Evolutionary conservation across 2,797 vertebrate genomes (phyloP).

Genomic region (Otolemur crassicaudatus): DNA sequence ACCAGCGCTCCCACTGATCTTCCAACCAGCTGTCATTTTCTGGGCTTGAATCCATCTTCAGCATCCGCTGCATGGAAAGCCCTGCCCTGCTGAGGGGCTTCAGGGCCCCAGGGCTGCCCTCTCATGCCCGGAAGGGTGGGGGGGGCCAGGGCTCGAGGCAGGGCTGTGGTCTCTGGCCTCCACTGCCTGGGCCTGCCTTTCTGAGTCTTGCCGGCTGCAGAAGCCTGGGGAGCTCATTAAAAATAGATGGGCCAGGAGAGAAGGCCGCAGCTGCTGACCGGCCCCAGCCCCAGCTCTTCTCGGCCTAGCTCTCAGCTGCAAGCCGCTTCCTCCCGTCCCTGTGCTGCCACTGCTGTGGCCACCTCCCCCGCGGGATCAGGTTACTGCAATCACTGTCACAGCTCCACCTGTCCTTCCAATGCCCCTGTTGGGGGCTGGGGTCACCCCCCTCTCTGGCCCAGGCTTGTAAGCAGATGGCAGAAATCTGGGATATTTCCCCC

Average conservation of each 20-base stretch:
- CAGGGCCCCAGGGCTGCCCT: slow-evolving; percentile 70
- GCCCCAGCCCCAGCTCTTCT: slow-evolving; percentile 81
- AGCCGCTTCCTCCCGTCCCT: slow-evolving; percentile 62
- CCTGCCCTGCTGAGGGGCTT: slow-evolving; percentile 80
- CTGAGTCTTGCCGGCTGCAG: slow-evolving; percentile 84
- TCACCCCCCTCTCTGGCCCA: slow-evolving; percentile 50
- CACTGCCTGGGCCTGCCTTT: slow-evolving; percentile 80
- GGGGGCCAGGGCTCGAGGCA: slow-evolving; percentile 44
- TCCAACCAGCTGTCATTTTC: slow-evolving; percentile 98
- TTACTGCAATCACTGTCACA: slow-evolving; percentile 70
- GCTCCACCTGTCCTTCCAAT: slow-evolving; percentile 83
- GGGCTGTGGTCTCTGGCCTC: slow-evolving; percentile 61
- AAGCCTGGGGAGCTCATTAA: slow-evolving; percentile 90
- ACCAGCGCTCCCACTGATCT: slow-evolving; percentile 99
- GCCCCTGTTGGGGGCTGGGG: neutral
- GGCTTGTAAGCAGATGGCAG: slow-evolving; percentile 68
- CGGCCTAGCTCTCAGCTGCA: slow-evolving; percentile 77
- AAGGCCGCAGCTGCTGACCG: slow-evolving; percentile 78
- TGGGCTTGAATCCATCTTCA: slow-evolving; percentile 94
- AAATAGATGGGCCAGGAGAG: slow-evolving; percentile 87
- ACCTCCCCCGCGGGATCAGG: slow-evolving; percentile 78
- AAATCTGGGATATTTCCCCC: slow-evolving; percentile 66
- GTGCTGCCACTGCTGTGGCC: neutral
- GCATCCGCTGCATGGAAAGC: slow-evolving; percentile 90
- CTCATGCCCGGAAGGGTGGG: slow-evolving; percentile 65